Base-by-base conservation (phyloP, 2,113 vertebrate species). In the Pelobates fuscus region DNA sequence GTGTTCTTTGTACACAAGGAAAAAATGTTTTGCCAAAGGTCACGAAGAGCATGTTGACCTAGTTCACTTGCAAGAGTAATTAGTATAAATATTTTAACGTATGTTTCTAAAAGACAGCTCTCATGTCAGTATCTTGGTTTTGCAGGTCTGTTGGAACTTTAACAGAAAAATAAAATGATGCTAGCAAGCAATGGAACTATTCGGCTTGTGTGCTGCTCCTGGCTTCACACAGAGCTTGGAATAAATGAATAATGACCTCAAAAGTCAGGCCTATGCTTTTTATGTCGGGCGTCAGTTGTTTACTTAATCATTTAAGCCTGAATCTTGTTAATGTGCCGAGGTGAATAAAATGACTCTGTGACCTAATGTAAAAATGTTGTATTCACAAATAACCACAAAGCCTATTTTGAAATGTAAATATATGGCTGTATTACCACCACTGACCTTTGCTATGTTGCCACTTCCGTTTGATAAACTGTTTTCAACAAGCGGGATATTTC, bases 231-330 rank as follows among this genome's bases (percentile, higher is more conserved):
- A 11, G 30, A 64, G 41, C 61, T 74, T 57, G 49, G 71, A 73
- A 73, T 73, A 29, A 32, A 27, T 65, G 62, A 74, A 55, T 57
- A 74, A 74, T 74, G 61, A 65, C 27, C 64, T 26, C 17, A 74
- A 74, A 65, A 61, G 70, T 73, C 71, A 65, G 30, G 18, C 27
- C 46, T 26, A 23, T 21, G 46, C 15, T 64, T 26, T 30, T 23
- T 17, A 25, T 55, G 29, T 73, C 55, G 60, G n/a, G 60, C 60
- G 61, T 46, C 60, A 57, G 18, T 65, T 57, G 23, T 65, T 65
- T 74, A 65, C 61, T 29, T 54, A 65, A 27, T 41, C 37, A 37
- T 63, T 71, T 30, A 18, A 30, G 41, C 60, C 59, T 17, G 41
- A 46, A 61, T 11, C 21, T 59, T 46, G 43, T 27, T 52, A 15